These are phyloP conservation scores for Limanda limanda DNA, from an alignment of 2,113 vertebrate species.

Conservation along the genomic window DNA sequence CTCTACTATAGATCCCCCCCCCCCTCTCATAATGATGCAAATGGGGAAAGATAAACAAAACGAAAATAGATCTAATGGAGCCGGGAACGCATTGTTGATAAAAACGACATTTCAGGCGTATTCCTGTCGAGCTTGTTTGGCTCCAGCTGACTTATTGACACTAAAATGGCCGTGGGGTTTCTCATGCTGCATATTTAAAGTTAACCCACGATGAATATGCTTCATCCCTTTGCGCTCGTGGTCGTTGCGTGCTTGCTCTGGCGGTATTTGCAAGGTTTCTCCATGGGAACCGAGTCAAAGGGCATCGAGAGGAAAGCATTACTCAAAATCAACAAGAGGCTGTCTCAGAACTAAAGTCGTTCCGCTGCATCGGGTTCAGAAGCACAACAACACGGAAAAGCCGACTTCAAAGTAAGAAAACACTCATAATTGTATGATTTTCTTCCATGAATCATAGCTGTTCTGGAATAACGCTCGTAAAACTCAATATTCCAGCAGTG, in stretches of 20 bases:
- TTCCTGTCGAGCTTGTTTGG: constrained; percentile 43
- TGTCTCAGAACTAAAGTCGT: constrained; percentile 65
- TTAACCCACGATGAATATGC: constrained; percentile 47
- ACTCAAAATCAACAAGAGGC: constrained; percentile 57
- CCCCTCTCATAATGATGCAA: constrained; percentile 69
- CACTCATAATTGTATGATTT: background rate
- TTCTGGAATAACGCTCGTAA: constrained; percentile 56
- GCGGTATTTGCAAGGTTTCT: constrained; percentile 61
- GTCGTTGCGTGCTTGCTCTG: constrained; percentile 21
- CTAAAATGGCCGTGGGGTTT: constrained; percentile 34
- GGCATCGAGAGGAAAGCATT: constrained; percentile 34
- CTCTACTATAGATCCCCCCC: constrained; percentile 58
- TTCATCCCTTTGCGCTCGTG: background rate
- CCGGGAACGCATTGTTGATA: constrained; percentile 53
- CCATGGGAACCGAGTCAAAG: constrained; percentile 48
- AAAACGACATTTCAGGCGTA: constrained; percentile 47
- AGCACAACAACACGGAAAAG: constrained; percentile 40
- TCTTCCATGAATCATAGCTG: constrained; percentile 67
- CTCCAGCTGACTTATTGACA: constrained; percentile 29
- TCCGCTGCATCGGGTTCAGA: constrained; percentile 60
- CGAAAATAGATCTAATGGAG: constrained; percentile 66
- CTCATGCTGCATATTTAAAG: constrained; percentile 55
- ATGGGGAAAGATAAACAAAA: constrained; percentile 75
- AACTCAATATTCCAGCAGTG: constrained; percentile 48
- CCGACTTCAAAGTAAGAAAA: constrained; percentile 61